Base-by-base conservation (phyloP, 2,797 vertebrate genomes). In the Pseudopleuronectes americanus region DNA sequence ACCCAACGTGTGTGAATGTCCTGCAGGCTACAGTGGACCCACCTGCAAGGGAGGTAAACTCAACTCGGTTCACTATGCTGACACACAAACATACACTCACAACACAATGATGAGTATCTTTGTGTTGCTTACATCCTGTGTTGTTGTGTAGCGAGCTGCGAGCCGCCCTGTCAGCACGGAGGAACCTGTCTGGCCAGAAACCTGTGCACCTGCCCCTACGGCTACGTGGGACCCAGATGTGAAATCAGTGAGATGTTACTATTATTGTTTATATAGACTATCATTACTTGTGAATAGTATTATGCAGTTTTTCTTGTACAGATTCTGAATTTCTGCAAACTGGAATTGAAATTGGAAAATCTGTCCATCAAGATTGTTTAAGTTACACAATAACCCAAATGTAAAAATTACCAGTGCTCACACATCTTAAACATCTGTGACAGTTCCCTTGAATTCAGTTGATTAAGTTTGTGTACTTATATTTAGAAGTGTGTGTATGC, bases 161-260 rank as follows among this genome's bases (percentile, higher is more conserved):
- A 93, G 66, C 97, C 95, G 4, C 82, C 93, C 0, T 98, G 97
- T 87, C 93, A 90, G 70, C 95, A 97, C 10, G 95, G 95, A 75
- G 96, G 96, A 16, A 94, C 91, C 0, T 98, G 96, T 69, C 83
- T 96, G 84, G 87, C 91, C 79, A 92, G 95, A 65, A 97, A 97
- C 83, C 94, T 95, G 87, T 98, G 96, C 57, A 96, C 95, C 79
- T 99, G 96, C 62, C 90, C 94, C 0, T 99, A 98, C 3, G 97
- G 97, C 67, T 98, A 96, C 80, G 93, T 99, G 76, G 96, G 97
- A 78, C 95, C 96, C 47, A 92, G 93, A 80, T 98, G 96, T 93
- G 95, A 96, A 89, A 98, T 95, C 90, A 95, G 97, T 97, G 92
- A 97, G 96, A 53, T 17, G 8, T 45, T 59, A 12, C 19, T 57